phyloP scores from a whole-genome alignment of 2,797 vertebrate species.

The Alosa sapidissima region DNA sequence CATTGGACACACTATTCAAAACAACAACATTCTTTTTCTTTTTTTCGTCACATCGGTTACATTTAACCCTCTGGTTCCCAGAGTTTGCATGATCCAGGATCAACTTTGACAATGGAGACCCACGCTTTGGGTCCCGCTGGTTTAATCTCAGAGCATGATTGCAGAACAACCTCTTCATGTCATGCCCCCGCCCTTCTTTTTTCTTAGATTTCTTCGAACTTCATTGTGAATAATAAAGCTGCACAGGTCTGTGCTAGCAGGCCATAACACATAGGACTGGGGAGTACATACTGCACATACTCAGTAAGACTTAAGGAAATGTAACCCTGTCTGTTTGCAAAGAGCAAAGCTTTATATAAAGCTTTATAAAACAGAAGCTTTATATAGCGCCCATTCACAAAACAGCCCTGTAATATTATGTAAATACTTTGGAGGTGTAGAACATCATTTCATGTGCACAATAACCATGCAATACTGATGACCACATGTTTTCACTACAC shows the following conservation, averaged over 20 bases:
- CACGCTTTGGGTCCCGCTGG: neutral
- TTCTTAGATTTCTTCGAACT: no score
- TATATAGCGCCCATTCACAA: neutral
- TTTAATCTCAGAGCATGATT: neutral
- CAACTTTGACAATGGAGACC: no score
- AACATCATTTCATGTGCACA: neutral
- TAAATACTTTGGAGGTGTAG: neutral
- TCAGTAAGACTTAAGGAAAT: neutral
- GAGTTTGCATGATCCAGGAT: no score
- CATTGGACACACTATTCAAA: no score
- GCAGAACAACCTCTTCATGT: neutral
- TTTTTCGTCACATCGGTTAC: neutral
- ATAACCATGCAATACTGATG: neutral
- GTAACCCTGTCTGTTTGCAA: neutral
- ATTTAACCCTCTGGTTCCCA: neutral
- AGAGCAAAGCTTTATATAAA: no score
- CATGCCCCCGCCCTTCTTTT: neutral
- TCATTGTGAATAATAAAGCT: neutral
- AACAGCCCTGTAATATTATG: neutral
- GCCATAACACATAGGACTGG: neutral
- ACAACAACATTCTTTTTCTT: no score
- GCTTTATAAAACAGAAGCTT: neutral
- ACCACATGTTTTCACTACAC: neutral
- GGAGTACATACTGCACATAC: neutral
- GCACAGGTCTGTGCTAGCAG: neutral